Conservation (phyloP, 2,888 invertebrate genomes). For the Chironomus tentans region DNA sequence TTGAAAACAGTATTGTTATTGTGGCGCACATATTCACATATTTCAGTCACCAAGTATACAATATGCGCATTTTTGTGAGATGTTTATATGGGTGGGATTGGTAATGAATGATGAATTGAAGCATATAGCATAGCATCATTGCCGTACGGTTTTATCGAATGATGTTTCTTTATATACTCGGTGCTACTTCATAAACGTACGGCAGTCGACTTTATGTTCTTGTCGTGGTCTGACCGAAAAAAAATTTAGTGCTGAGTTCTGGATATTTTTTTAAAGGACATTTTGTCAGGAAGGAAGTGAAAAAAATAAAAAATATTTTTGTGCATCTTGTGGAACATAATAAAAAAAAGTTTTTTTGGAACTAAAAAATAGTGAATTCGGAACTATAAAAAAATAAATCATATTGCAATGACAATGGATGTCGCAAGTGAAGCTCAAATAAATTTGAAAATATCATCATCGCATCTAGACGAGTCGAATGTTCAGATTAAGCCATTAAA, state of each 20-base stretch:
- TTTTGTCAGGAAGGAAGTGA: neutral
- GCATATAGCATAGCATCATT: conserved; percentile 3
- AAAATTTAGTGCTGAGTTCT: neutral
- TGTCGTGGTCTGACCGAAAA: neutral
- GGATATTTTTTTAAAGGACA: no score
- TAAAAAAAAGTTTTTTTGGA: no score
- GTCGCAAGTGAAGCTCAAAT: conserved; percentile 41
- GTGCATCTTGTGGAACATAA: neutral
- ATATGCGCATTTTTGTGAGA: conserved; percentile 18
- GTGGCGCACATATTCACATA: conserved; percentile 10
- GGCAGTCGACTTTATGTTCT: neutral
- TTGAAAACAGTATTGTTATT: conserved; percentile 11
- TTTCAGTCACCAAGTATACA: conserved; percentile 17
- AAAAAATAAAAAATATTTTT: neutral
- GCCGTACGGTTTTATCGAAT: neutral
- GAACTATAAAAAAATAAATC: conserved; percentile 31
- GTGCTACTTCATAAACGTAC: neutral
- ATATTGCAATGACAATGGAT: conserved; percentile 60
- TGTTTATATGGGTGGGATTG: conserved; percentile 8
- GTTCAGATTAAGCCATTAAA: conserved; percentile 35
- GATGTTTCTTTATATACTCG: neutral
- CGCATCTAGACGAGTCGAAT: conserved; percentile 34
- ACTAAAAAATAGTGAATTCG: neutral
- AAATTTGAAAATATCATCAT: conserved; percentile 40
- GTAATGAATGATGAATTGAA: conserved; percentile 23